Conservation (phyloP, 1,140 invertebrate species). For the Hirudo medicinalis region DNA sequence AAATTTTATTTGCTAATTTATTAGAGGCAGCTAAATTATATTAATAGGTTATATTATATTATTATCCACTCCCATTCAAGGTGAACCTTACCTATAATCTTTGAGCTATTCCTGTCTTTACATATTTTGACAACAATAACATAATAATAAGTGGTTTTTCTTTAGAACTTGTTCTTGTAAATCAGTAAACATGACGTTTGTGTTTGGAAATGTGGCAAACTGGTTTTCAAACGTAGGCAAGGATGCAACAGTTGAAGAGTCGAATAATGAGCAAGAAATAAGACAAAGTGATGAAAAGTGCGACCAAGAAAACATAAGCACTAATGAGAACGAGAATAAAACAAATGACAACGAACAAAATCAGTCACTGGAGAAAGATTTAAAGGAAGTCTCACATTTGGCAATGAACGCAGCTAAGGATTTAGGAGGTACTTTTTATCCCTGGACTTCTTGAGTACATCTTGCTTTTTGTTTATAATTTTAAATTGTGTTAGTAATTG, state of each 20-base stretch:
- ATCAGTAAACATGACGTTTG: background rate
- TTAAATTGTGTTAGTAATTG: background rate
- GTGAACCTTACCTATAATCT: too few relatives aligned
- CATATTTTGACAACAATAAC: too few relatives aligned
- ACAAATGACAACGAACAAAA: background rate
- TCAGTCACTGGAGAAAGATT: slow-evolving; percentile 26
- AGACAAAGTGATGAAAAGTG: background rate
- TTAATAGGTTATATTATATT: too few relatives aligned
- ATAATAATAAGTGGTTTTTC: too few relatives aligned
- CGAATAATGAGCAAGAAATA: background rate
- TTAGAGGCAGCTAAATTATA: too few relatives aligned
- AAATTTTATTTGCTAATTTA: too few relatives aligned
- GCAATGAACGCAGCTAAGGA: slow-evolving; percentile 73
- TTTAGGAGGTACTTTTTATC: slow-evolving; percentile 53
- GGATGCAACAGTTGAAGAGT: background rate
- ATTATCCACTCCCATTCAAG: too few relatives aligned
- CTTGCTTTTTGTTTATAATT: slow-evolving; percentile 2
- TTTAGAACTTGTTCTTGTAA: too few relatives aligned
- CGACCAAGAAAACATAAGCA: background rate
- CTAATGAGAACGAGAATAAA: background rate
- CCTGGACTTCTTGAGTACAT: background rate
- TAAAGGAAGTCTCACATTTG: slow-evolving; percentile 64
- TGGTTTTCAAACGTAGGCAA: background rate
- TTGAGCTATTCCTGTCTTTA: too few relatives aligned
- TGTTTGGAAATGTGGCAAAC: slow-evolving; percentile 11